Conservation (phyloP, 30 jellyfish, hydroid and myxozoan genomes). For the Mastigias papua region DNA sequence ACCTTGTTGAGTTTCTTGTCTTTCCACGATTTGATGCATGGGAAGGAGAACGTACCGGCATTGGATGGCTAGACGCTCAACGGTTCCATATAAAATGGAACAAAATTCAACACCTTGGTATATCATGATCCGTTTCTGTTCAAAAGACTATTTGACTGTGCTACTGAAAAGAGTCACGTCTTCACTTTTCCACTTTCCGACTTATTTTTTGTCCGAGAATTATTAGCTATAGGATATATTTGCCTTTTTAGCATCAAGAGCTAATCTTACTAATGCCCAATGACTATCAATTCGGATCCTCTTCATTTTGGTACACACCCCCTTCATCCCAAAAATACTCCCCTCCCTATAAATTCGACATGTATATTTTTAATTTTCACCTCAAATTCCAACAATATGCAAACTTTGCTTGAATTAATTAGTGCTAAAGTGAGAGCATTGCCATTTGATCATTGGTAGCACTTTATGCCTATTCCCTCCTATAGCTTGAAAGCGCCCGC, state of each 20-base stretch:
- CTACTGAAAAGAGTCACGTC: not conserved
- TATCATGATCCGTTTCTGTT: not conserved
- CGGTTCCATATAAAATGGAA: not conserved
- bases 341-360: not conserved
- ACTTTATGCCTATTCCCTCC: not conserved
- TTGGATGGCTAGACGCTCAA: not conserved
- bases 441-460: not conserved
- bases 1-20: not conserved
- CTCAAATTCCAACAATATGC: not conserved
- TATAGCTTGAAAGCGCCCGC: not conserved
- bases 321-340: not conserved
- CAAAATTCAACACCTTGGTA: not conserved
- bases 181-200: not conserved
- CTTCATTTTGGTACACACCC: not conserved
- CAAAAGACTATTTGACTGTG: not conserved
- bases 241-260: not conserved
- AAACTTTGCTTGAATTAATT: not conserved
- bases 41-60: not conserved
- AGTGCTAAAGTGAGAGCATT: not conserved
- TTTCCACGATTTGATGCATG: not conserved
- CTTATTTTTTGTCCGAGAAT: not conserved
- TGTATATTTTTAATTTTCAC: not conserved
- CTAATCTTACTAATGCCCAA: not conserved
- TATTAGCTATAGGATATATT: not conserved
- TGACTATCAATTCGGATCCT: not conserved